phyloP scores from a whole-genome alignment of 35 echinoderm and acorn worm species.

The Lytechinus variegatus region DNA sequence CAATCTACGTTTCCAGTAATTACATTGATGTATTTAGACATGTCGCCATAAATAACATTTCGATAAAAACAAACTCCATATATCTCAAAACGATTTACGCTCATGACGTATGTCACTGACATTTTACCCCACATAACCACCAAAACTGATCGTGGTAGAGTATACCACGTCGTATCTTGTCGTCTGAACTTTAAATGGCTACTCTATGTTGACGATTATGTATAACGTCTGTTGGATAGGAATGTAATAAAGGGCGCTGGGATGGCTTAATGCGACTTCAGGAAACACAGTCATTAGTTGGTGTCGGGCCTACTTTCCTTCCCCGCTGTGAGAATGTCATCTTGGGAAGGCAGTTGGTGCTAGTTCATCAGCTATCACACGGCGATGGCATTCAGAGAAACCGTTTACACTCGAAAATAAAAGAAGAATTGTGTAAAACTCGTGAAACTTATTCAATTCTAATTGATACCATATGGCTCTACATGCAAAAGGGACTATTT shows the following conservation, averaged over 20 bases:
- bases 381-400: not conserved
- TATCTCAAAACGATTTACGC: slow-evolving; percentile 5
- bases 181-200: not conserved
- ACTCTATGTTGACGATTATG: not conserved
- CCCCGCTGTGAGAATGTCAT: not conserved
- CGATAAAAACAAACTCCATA: not conserved
- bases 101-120: not conserved
- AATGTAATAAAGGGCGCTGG: not conserved
- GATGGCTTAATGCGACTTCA: not conserved
- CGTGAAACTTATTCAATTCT: too few relatives aligned
- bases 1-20: not conserved
- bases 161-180: not conserved
- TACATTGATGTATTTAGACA: not conserved
- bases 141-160: not conserved
- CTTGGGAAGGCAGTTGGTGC: not conserved
- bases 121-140: not conserved
- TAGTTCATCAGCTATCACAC: not conserved
- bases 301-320: not conserved
- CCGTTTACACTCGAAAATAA: not conserved
- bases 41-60: not conserved
- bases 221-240: not conserved
- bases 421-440: too few relatives aligned
- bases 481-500: too few relatives aligned
- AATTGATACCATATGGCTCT: too few relatives aligned
- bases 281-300: not conserved